phyloP scores from a whole-genome alignment of 2,888 invertebrate species.

The Callinectes sapidus region DNA sequence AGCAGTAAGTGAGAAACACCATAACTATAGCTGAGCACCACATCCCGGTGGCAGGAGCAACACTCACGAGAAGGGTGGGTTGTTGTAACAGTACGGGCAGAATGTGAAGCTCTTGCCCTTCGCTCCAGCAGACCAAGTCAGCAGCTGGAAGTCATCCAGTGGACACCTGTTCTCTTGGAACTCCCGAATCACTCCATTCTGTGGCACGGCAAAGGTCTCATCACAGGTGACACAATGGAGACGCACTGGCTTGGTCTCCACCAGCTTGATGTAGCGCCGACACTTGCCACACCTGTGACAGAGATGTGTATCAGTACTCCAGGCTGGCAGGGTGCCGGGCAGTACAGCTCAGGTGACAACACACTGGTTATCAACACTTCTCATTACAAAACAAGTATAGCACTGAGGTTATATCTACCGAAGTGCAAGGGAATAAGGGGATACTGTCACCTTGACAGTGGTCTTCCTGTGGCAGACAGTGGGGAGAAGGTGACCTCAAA shows the following conservation, averaged over 20 bases:
- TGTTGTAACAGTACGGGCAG: constrained; percentile 98
- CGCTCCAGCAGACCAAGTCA: constrained; percentile 94
- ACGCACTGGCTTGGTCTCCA: constrained; percentile 93
- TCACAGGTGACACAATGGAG: constrained; percentile 97
- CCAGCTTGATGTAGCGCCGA: constrained; percentile 96
- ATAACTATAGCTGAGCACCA: no score
- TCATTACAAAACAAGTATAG: not conserved
- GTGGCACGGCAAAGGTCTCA: constrained; percentile 95
- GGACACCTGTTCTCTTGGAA: constrained; percentile 98
- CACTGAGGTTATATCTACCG: not conserved
- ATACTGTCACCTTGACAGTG: constrained; percentile 83
- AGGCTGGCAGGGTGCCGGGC: not conserved
- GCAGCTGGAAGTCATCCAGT: constrained; percentile 96
- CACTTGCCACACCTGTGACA: constrained; percentile 86
- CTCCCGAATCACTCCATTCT: constrained; percentile 90
- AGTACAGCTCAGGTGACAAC: not conserved
- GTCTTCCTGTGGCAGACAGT: constrained; percentile 95
- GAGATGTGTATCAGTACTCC: not conserved
- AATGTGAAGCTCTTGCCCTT: constrained; percentile 97
- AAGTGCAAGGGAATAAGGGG: not conserved
- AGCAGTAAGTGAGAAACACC: no score
- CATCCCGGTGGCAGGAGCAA: no score
- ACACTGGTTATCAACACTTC: not conserved
- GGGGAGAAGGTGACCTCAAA: constrained; percentile 98
- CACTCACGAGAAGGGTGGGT: constrained; percentile 92